A percentile compares a stretch with the other conserved stretches of the same genome.
Conservation (phyloP, 2,797 vertebrate genomes). For the Neosalanx taihuensis region DNA sequence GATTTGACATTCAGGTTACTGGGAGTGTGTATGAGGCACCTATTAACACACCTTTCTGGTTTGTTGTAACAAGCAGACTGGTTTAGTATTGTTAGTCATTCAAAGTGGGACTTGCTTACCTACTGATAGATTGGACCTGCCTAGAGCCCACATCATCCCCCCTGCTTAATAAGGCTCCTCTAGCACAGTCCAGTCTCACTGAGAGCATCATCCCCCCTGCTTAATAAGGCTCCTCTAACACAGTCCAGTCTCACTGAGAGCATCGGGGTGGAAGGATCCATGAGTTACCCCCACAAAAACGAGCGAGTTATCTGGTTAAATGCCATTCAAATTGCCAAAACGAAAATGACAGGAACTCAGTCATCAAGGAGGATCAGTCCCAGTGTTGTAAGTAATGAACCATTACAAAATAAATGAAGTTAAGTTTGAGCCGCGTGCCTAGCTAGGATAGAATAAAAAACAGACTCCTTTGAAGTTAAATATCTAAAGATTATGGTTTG, state of each 20-base stretch:
- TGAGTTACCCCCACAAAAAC: constrained; percentile 29
- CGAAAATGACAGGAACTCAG: constrained; percentile 66
- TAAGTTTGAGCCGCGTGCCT: background rate
- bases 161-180: constrained; percentile 22
- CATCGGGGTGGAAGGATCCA: constrained; percentile 45
- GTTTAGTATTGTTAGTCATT: constrained; percentile 49
- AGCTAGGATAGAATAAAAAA: background rate
- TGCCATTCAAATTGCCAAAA: constrained; percentile 29
- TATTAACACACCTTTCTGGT: background rate
- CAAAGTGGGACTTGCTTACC: constrained; percentile 38
- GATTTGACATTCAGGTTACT: no score
- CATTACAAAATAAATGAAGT: background rate
- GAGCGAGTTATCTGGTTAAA: constrained; percentile 28
- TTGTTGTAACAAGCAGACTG: constrained; percentile 36
- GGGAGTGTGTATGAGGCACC: no score
- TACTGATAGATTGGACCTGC: constrained; percentile 43
- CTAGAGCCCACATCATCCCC: constrained; percentile 40
- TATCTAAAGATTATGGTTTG: no score
- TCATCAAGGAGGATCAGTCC: constrained; percentile 53
- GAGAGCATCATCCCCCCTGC: constrained; percentile 29
- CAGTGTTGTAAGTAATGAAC: constrained; percentile 66
- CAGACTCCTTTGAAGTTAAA: no score
- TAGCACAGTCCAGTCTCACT: constrained; percentile 29
- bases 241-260: constrained; percentile 36
- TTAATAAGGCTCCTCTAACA: background rate